Evolutionary conservation across 1,140 invertebrate species (phyloP).

Genomic region (Aphelenchoides besseyi): DNA sequence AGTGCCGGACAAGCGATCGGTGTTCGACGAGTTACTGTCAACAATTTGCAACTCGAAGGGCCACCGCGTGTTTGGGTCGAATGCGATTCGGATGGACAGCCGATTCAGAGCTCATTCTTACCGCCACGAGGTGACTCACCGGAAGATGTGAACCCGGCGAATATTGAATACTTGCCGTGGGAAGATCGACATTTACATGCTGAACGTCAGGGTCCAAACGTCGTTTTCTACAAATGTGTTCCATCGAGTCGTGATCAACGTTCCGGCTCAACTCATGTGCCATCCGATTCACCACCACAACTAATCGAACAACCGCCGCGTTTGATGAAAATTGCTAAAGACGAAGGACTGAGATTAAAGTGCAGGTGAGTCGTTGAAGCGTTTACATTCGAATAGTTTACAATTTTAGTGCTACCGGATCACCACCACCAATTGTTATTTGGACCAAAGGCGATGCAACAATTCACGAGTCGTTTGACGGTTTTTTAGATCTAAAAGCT

Average conservation of each 20-base stretch:
- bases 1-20: conserved; percentile 68
- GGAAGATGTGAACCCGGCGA: conserved; percentile 20
- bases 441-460: conserved; percentile 44
- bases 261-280: conserved; percentile 1
- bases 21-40: conserved; percentile 38
- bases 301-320: conserved; percentile 32
- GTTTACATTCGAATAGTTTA: conserved; percentile 4
- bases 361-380: conserved; percentile 38
- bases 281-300: conserved; percentile 25
- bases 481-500: conserved; percentile 20
- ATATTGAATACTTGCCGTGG: conserved; percentile 39
- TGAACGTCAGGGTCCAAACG: conserved; percentile 18
- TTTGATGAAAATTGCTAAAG: conserved; percentile 28
- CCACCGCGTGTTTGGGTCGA: conserved; percentile 45
- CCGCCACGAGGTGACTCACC: conserved; percentile 50
- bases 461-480: conserved; percentile 22
- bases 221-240: conserved; percentile 31
- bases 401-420: conserved; percentile 46
- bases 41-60: conserved; percentile 40
- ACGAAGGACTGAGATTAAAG: conserved; percentile 33
- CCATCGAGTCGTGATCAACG: conserved; percentile 25
- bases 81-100: conserved; percentile 52
- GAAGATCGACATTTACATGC: conserved; percentile 20
- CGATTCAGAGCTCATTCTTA: conserved; percentile 47
- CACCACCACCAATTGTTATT: conserved; percentile 39